Conservation (phyloP, 2,797 vertebrate genomes). For the Labeo calbasu region DNA sequence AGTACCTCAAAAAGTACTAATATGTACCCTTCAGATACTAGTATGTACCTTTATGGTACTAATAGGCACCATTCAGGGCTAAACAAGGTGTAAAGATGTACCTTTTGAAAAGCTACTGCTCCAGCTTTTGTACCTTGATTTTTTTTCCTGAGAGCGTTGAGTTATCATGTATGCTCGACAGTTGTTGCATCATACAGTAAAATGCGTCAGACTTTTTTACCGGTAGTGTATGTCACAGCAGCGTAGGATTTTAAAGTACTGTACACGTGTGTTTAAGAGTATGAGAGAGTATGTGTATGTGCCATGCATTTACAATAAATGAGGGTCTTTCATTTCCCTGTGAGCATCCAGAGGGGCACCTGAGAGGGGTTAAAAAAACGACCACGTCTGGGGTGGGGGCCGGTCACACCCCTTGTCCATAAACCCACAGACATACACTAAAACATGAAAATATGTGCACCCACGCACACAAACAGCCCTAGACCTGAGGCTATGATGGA, state of each 20-base stretch:
- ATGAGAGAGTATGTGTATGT: neutral
- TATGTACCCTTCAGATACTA: neutral
- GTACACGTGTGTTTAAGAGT: slow-evolving; percentile 30
- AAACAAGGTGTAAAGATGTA: neutral
- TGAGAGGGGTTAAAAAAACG: slow-evolving; percentile 43
- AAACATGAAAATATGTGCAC: slow-evolving; percentile 12
- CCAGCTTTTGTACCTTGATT: neutral
- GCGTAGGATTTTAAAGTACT: neutral
- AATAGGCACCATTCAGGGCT: neutral
- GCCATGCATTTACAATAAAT: slow-evolving; percentile 41
- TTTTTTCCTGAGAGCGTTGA: neutral
- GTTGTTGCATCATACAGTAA: neutral
- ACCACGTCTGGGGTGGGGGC: slow-evolving; percentile 18
- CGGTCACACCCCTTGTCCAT: slow-evolving; percentile 14
- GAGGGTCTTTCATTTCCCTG: slow-evolving; percentile 43
- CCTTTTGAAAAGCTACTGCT: neutral
- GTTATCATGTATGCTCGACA: neutral
- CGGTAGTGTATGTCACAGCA: neutral
- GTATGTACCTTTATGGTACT: neutral
- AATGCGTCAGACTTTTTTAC: neutral
- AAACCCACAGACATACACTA: slow-evolving; percentile 38
- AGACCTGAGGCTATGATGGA: neutral
- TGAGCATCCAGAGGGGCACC: slow-evolving; percentile 37
- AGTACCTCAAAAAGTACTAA: neutral
- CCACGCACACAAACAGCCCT: slow-evolving; percentile 22